Evolutionary conservation across 2,888 invertebrate species (phyloP).

Genomic region (Mamestra brassicae): DNA sequence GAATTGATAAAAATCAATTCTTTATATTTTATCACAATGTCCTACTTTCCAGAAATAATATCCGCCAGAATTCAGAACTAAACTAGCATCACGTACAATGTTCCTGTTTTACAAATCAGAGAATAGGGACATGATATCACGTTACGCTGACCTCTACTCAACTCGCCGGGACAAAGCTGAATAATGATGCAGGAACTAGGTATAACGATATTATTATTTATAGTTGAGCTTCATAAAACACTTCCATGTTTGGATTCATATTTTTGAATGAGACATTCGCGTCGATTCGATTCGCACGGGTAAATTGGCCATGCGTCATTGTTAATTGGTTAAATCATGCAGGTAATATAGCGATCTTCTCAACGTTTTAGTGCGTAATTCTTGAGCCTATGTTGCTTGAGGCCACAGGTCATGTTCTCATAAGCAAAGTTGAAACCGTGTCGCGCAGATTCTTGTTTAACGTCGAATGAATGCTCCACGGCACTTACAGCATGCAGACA

Average conservation of each 20-base stretch:
- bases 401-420: constrained; percentile 46
- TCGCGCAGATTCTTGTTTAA: constrained; percentile 22
- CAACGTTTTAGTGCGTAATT: constrained; percentile 17
- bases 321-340: constrained; percentile 30
- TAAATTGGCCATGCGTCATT: constrained; percentile 41
- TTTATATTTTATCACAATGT: constrained; percentile 63
- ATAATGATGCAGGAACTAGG: constrained; percentile 49
- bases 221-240: constrained; percentile 26
- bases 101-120: constrained; percentile 46
- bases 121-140: constrained; percentile 48
- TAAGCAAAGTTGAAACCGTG: constrained; percentile 46
- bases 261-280: constrained; percentile 44
- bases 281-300: constrained; percentile 23
- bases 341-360: constrained; percentile 11
- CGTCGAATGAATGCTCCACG: constrained; percentile 28
- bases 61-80: constrained; percentile 27
- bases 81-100: constrained; percentile 28
- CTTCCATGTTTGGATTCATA: constrained; percentile 37
- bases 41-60: constrained; percentile 58
- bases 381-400: constrained; percentile 1
- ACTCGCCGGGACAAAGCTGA: constrained; percentile 43
- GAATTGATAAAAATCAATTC: constrained; percentile 65
- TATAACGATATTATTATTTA: constrained; percentile 36
- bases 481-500: constrained; percentile 12
- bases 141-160: constrained; percentile 57